Evolutionary conservation across 1,140 invertebrate species (phyloP), one percentile per base, ranked within the genome.

Genomic region (Sarcophaga bullata): DNA sequence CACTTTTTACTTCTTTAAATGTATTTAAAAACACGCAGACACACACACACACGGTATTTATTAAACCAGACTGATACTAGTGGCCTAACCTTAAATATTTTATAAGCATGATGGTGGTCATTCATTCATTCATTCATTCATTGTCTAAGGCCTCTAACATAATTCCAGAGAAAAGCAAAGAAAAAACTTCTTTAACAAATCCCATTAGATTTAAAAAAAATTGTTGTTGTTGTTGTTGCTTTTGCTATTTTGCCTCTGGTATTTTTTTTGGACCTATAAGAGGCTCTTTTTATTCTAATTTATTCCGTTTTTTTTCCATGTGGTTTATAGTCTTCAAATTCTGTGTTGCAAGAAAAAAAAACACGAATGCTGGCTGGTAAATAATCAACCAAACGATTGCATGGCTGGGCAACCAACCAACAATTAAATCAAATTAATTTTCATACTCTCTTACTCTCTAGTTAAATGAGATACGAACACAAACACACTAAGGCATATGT

Each of bases 351-450:
- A 37, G 4, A 37, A 37, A 37, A 4, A 37, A 37, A 37, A 37
- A 37, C 1, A 37, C 25, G n/a, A n/a, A 37, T 37, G 4, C 25
- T 37, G 25, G 25, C 25, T 37, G 25, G 25, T 37, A 4, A 37
- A 37, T 37, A 37, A 37, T 37, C 25, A 37, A 37, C 1, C 25
- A 37, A 37, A 37, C 25, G 25, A 37, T 2, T 37, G 25, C 25
- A 37, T 37, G 25, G 13, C 7, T 58, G 54, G 15, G 54, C n/a
- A 58, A 58, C 17, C 17, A 68, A 68, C 62, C 62, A 25, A 25
- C 75, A 78, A 78, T 78, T 78, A 78, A 78, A 52, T 78, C 75
- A 50, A 78, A 78, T 78, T 78, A 49, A 78, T 68, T 68, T 68
- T 68, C 62, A 68, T 68, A 68, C 62, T 68, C 62, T 68, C 19